These are phyloP conservation scores for Electrona antarctica DNA, from an alignment of 2,113 vertebrate genomes.

Conservation along the genomic window DNA sequence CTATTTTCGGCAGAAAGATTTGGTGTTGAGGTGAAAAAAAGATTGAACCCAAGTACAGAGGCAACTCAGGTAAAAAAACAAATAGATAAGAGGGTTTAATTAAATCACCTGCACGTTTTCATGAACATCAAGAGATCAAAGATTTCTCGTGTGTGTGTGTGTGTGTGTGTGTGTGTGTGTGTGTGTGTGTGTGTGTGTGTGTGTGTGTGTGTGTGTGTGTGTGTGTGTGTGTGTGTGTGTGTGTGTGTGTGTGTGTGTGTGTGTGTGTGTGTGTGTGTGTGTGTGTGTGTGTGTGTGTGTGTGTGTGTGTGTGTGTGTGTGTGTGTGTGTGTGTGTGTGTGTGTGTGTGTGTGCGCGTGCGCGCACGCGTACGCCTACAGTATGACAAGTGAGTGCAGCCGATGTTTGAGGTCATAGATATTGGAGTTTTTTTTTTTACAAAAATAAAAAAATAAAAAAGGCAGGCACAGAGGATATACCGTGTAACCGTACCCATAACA, in stretches of 20 bases:
- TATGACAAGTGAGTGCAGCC: neutral
- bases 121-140: too few species aligned
- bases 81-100: too few species aligned
- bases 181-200: slow-evolving; percentile 2
- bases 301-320: neutral
- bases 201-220: neutral
- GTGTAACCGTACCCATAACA: neutral
- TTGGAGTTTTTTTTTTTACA: slow-evolving; percentile 1
- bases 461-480: neutral
- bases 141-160: too few species aligned
- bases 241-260: neutral
- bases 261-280: neutral
- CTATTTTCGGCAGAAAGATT: too few species aligned
- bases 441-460: neutral
- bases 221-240: neutral
- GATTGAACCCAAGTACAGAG: too few species aligned
- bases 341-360: neutral
- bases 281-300: neutral
- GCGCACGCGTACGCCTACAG: neutral
- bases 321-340: neutral
- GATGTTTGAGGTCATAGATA: slow-evolving; percentile 19
- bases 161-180: too few species aligned
- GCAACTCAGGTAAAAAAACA: too few species aligned
- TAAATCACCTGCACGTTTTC: too few species aligned
- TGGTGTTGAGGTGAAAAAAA: too few species aligned